Base-by-base conservation (phyloP, 2,113 vertebrate genomes). In the Toxostoma redivivum region DNA sequence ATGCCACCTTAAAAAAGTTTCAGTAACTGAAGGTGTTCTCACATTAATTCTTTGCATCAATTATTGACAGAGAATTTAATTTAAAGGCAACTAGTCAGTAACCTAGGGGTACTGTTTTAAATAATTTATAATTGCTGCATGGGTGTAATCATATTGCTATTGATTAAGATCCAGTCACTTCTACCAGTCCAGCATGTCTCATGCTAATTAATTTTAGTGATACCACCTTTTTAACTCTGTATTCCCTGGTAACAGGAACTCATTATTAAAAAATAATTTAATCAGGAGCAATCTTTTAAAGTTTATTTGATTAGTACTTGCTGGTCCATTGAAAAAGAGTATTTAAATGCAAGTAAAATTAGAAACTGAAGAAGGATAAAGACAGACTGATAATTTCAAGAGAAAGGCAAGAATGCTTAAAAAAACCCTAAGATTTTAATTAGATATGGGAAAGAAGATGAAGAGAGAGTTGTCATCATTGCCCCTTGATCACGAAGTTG, bases 11-110 rank as follows among this genome's bases (percentile, higher is more conserved):
- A 97, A 98, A 98, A 98, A 98, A 98, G 97, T 98, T 98, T 98
- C 97, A 97, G 98, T 97, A 98, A 98, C 97, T 97, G 98, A 98
- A 98, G 98, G 98, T 99, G 98, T 98, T 99, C 98, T 98, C 98
- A 98, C 98, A 99, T 99, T 99, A 99, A 99, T 99, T 99, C 98
- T 98, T 98, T 98, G 98, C 99, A 99, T 99, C 99, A 99, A 99
- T 99, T 99, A 99, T 99, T 99, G 99, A 99, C 99, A 99, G 98
- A 98, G 98, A 99, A 99, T 99, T 99, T 99, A 99, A 99, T 99
- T 99, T 98, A 98, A 98, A 98, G 98, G 98, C 98, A 98, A 98
- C 98, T 98, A 99, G 98, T 99, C 98, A 98, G 99, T 99, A 99
- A 99, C 98, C 98, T 98, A 97, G 95, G 98, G 98, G 96, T 98